Evolutionary conservation across 2,797 vertebrate species (phyloP), one percentile per base, ranked within the genome.

Genomic region (Chanos chanos): DNA sequence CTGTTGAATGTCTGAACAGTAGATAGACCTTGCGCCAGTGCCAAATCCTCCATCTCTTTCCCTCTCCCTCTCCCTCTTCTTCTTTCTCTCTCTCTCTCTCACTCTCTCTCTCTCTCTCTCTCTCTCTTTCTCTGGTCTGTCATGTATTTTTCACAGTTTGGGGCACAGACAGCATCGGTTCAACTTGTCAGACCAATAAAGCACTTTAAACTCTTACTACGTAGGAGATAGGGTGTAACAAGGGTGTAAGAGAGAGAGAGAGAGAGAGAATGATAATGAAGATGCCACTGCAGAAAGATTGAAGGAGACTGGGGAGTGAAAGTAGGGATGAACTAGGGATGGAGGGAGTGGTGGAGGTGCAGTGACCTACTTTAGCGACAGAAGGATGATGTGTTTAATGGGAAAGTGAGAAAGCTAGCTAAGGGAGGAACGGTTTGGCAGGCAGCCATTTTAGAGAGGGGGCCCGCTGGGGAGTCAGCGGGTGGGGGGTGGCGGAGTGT

Each of bases 351-450:
- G 47, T 48, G 56, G 68, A 73, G 74, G 68, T 71, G 61, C 64
- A 69, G 53, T 77, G 77, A 79, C 77, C 77, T 75, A 79, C 72
- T 77, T 79, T 73, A 68, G 68, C 64, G 73, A 63, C 64, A 69
- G 71, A 66, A 67, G 61, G 59, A 75, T 66, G 68, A 59, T 73
- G 68, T 73, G 64, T 65, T 45, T 71, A 76, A 75, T 70, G 64
- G 52, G 39, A 24, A 48, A 31, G 48, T 30, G 16, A 33, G 28
- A 48, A 16, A 33, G 48, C 19, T 13, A 12, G 47, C 7, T 10
- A 28, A 45, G 43, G 65, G 60, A 61, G 57, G 52, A 52, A 44
- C 40, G 15, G 19, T 43, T 64, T 75, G 72, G 72, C 77, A 72
- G 53, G 54, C 41, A 34, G 61, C 74, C 77, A 77, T 77, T 43